Evolutionary conservation across 2,797 vertebrate species (phyloP).

Genomic region (Acipenser oxyrinchus): DNA sequence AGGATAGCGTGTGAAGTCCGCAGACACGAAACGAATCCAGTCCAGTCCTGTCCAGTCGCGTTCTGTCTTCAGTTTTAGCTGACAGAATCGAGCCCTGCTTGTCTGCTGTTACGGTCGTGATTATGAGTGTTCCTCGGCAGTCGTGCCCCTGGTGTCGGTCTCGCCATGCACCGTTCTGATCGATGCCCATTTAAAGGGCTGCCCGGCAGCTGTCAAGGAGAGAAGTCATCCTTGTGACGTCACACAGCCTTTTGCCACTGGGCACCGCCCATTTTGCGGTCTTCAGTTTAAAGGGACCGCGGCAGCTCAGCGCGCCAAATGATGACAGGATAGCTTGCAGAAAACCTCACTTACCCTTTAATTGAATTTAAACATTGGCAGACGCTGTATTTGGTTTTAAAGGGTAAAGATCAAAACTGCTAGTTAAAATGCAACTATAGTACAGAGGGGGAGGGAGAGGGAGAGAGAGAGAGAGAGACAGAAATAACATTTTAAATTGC

Average conservation of each 20-base stretch:
- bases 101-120: too few relatives aligned
- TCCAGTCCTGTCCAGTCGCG: too few relatives aligned
- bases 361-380: too few relatives aligned
- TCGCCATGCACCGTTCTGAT: not conserved
- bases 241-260: not conserved
- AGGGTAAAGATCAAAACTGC: too few relatives aligned
- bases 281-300: not conserved
- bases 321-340: too few relatives aligned
- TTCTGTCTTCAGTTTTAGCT: not conserved
- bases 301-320: not conserved
- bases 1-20: too few relatives aligned
- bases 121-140: too few relatives aligned
- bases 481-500: not conserved
- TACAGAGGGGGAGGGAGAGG: not conserved
- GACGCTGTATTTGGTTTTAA: too few relatives aligned
- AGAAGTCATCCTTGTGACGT: not conserved
- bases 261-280: not conserved
- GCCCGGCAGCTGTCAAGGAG: not conserved
- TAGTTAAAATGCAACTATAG: too few relatives aligned
- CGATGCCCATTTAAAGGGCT: slow-evolving; percentile 3
- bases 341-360: too few relatives aligned
- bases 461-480: slow-evolving; percentile 6
- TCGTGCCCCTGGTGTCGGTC: not conserved
- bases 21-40: too few relatives aligned
- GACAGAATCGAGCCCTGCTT: not conserved